These are phyloP conservation scores for Melitaea cinxia DNA, from an alignment of 1,140 invertebrate genomes.

Conservation along the genomic window DNA sequence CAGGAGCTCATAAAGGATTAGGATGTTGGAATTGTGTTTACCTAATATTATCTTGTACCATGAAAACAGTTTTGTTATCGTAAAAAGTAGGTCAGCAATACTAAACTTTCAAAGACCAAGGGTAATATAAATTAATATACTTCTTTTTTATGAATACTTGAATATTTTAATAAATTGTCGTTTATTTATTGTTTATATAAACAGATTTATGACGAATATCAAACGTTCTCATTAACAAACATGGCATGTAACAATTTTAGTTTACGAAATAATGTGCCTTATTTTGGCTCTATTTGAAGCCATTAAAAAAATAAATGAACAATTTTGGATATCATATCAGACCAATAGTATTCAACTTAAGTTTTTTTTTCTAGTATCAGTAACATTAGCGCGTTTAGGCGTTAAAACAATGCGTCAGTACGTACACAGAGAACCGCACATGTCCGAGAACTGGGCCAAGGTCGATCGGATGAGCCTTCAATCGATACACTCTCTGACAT, in stretches of 20 bases:
- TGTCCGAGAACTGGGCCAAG: slow-evolving; percentile 24
- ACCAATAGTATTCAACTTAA: no score
- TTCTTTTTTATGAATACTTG: neutral
- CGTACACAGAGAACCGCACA: slow-evolving; percentile 12
- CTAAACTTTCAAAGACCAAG: slow-evolving; percentile 22
- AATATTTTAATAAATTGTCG: neutral
- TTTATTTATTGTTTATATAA: neutral
- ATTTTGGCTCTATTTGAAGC: no score
- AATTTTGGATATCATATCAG: no score
- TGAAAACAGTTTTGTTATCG: neutral
- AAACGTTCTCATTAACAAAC: no score
- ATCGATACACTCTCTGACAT: slow-evolving; percentile 15
- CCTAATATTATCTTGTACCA: neutral
- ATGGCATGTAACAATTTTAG: no score
- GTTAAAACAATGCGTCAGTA: slow-evolving; percentile 6
- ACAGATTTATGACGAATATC: no score
- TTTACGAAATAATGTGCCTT: no score
- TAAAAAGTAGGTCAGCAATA: slow-evolving; percentile 13
- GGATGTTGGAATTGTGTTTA: neutral
- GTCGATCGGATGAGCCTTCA: slow-evolving; percentile 5
- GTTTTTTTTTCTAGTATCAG: neutral
- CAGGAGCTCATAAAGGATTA: neutral
- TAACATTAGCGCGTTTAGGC: slow-evolving; percentile 3
- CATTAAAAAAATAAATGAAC: no score
- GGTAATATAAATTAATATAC: neutral